Evolutionary conservation across 2,888 invertebrate genomes (phyloP).

Genomic region (Nebria salina): DNA sequence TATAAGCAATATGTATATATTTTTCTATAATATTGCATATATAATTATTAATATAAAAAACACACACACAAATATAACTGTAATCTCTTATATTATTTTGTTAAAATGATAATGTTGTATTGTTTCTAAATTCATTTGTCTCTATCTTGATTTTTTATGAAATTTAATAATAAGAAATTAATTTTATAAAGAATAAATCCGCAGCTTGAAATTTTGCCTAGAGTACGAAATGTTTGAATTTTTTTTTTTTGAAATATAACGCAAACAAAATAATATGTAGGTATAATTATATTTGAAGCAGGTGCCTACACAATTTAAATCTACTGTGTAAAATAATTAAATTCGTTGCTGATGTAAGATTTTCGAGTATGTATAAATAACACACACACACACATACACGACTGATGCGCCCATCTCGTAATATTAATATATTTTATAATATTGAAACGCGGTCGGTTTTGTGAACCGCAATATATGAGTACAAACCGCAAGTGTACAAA

Average conservation of each 20-base stretch:
- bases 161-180: no score
- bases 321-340: not conserved
- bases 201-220: no score
- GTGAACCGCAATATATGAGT: not conserved
- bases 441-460: not conserved
- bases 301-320: not conserved
- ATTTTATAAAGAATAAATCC: no score
- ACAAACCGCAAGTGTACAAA: not conserved
- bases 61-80: no score
- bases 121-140: no score
- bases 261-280: not conserved
- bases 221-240: no score
- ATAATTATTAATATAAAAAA: no score
- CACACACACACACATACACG: not conserved
- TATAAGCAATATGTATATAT: no score
- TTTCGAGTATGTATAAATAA: not conserved
- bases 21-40: no score
- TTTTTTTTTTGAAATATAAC: not conserved
- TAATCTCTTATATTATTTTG: no score
- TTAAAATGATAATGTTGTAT: no score
- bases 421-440: slow-evolving; percentile 1
- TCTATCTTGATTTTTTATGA: no score
- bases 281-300: not conserved
- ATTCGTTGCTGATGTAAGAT: not conserved
- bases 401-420: not conserved